Percentiles rank a stretch among this genome's conserved stretches.
These are phyloP conservation scores for Gryllus bimaculatus DNA, from an alignment of 1,140 invertebrate genomes.

Conservation along the genomic window DNA sequence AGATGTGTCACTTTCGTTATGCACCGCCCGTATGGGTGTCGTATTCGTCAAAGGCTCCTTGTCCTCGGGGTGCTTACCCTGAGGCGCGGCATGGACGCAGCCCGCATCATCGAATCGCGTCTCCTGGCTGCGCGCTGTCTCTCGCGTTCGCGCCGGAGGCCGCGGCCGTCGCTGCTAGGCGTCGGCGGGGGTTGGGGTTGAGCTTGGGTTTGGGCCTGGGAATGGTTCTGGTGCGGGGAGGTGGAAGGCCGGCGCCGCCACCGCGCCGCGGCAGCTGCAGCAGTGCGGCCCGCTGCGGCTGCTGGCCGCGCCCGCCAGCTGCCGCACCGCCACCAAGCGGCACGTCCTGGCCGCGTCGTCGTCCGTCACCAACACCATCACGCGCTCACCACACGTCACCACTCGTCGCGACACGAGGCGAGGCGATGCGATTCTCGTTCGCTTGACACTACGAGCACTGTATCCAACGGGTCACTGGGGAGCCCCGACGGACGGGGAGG, in stretches of 20 bases:
- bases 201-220: background rate
- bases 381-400: background rate
- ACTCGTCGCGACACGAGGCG: background rate
- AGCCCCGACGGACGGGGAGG: background rate
- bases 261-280: background rate
- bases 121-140: constrained; percentile 9
- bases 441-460: background rate
- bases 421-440: no score
- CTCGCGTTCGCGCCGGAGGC: constrained; percentile 7
- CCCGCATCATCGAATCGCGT: constrained; percentile 4
- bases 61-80: constrained; percentile 8
- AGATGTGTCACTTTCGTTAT: no score
- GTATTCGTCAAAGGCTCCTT: no score
- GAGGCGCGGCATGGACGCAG: constrained; percentile 13
- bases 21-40: no score
- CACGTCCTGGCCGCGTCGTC: constrained; percentile 8
- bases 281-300: background rate
- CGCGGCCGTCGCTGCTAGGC: background rate
- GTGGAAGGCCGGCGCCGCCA: background rate
- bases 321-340: constrained; percentile 15
- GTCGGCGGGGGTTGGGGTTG: background rate
- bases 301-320: background rate
- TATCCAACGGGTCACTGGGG: background rate
- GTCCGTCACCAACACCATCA: constrained; percentile 11
- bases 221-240: background rate